Evolutionary conservation across 2,113 vertebrate genomes (phyloP), one percentile per base, ranked within the genome.

Genomic region (Epinephelus cyanopodus): DNA sequence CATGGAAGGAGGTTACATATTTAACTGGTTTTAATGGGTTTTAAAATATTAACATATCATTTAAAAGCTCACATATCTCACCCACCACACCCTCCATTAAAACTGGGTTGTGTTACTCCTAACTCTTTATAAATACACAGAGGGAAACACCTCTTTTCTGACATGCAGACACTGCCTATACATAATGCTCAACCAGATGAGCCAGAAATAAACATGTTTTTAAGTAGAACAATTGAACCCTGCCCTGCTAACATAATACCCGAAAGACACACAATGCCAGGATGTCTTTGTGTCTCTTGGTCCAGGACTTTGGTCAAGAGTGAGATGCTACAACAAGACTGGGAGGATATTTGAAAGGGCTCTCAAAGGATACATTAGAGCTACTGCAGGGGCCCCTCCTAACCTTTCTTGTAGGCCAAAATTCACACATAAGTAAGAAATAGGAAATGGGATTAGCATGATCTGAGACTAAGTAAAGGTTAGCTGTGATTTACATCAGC

Each of bases 201-300:
- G 18, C n/a, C 23, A 52, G 50, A 60, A 39, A 19, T 60, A 37
- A 58, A 23, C 27, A n/a, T 48, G 25, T n/a, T 3, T 61, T 37
- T 17, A 4, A n/a, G 21, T 3, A 23, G 25, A 67, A 77, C 25
- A 58, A 33, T 45, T 19, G 39, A 19, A 1, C 3, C 2, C 42
- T 45, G 8, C 42, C 42, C 11, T 45, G 8, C 9, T 45, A 18
- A 3, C 14, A 5, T 50, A 50, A 48, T 11, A 48, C 23, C 5
- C 13, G 1, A 10, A n/a, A 15, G 14, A 52, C 2, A 62, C 11
- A 79, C 78, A 89, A 84, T 72, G 12, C 6, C 74, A 79, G 79
- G 81, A 87, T 79, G 78, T 67, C 21, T 47, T 14, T 23, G 45
- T 48, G 45, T 61, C n/a, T 64, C 5, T 42, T 5, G 60, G 3